Evolutionary conservation across 2,113 vertebrate genomes (phyloP).

Genomic region (Alligator mississippiensis): DNA sequence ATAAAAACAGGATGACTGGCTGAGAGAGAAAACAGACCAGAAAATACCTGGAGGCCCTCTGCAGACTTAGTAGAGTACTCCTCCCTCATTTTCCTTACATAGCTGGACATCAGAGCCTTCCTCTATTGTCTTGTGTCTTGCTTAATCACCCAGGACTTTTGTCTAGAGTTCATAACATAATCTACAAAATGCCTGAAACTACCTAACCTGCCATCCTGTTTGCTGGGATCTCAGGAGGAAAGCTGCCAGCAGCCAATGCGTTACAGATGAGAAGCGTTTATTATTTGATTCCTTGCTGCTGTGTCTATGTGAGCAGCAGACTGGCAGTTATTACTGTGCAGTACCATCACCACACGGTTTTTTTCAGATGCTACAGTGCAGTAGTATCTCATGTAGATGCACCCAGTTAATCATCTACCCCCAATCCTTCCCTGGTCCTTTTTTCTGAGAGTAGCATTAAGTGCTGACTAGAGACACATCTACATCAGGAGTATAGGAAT

Average conservation of each 20-base stretch:
- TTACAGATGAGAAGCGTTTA: no score
- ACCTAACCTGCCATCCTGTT: neutral
- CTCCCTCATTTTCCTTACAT: neutral
- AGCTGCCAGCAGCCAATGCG: neutral
- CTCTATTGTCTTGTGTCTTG: neutral
- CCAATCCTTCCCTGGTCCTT: neutral
- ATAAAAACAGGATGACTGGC: neutral
- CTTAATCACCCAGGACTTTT: neutral
- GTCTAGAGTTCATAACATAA: neutral
- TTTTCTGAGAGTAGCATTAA: neutral
- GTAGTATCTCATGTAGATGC: neutral
- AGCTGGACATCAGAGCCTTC: neutral
- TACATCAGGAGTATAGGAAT: neutral
- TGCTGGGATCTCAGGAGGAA: slow-evolving; percentile 10
- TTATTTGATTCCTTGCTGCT: no score
- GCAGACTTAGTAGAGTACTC: neutral
- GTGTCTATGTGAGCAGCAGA: no score
- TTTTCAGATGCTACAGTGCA: no score
- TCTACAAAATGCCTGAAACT: neutral
- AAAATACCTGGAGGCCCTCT: neutral
- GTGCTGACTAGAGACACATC: neutral
- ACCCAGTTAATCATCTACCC: no score
- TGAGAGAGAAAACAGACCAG: neutral
- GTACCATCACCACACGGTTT: no score
- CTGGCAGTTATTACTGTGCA: no score